Evolutionary conservation across 2,113 vertebrate genomes (phyloP).

Genomic region (Podocnemis expansa): DNA sequence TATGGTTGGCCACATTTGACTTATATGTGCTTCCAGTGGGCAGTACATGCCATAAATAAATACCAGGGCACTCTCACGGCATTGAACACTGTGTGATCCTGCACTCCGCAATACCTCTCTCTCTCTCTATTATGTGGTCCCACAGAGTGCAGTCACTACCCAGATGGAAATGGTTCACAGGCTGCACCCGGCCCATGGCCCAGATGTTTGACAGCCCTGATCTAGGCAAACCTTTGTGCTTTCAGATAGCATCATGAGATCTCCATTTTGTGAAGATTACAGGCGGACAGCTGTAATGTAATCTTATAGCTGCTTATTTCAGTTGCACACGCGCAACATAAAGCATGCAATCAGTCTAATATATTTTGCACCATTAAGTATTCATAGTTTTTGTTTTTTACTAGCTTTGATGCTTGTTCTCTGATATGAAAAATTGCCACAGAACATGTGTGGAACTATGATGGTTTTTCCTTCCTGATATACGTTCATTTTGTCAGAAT

Average conservation of each 20-base stretch:
- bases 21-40: no score
- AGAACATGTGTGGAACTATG: neutral
- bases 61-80: no score
- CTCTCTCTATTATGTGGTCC: no score
- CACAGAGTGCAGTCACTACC: no score
- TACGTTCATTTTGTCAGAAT: neutral
- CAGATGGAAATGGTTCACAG: no score
- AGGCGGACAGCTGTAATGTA: neutral
- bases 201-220: no score
- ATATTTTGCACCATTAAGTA: neutral
- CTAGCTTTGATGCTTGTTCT: neutral
- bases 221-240: neutral
- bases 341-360: constrained; percentile 34
- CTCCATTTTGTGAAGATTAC: neutral
- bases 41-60: no score
- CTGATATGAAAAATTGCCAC: neutral
- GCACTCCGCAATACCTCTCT: no score
- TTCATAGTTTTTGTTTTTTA: neutral
- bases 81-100: no score
- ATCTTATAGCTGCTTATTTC: neutral
- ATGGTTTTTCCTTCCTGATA: neutral
- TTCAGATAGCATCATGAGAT: neutral
- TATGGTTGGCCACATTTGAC: no score
- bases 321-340: neutral
- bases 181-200: no score